A percentile compares a stretch with the other conserved stretches of the same genome.
Evolutionary conservation across 1,140 invertebrate species (phyloP).

Genomic region (Orchesella cincta): DNA sequence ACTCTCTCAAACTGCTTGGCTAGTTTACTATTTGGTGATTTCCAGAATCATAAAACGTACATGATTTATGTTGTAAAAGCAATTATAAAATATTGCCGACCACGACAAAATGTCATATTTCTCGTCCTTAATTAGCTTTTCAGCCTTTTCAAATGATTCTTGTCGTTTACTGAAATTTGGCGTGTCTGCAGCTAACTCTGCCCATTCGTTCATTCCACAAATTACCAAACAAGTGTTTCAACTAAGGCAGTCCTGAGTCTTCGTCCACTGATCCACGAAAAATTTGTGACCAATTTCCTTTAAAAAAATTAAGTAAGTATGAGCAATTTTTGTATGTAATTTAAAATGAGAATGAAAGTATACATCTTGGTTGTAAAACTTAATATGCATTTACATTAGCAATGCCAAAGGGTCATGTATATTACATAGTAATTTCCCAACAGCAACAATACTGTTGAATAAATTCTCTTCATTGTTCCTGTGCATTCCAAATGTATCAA

Average conservation of each 20-base stretch:
- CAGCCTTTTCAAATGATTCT: slow-evolving; percentile 22
- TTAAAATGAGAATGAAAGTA: neutral
- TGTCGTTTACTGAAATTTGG: slow-evolving; percentile 35
- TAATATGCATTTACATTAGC: slow-evolving; percentile 25
- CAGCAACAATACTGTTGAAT: neutral
- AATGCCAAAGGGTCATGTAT: neutral
- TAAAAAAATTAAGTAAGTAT: neutral
- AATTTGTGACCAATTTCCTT: slow-evolving; percentile 29
- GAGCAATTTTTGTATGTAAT: neutral
- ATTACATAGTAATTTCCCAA: neutral
- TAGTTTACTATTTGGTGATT: slow-evolving; percentile 27
- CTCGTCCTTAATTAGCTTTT: neutral
- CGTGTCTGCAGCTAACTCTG: slow-evolving; percentile 23
- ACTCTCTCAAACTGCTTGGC: slow-evolving; percentile 39
- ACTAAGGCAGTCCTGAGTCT: slow-evolving; percentile 17
- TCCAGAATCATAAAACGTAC: slow-evolving; percentile 14
- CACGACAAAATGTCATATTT: neutral
- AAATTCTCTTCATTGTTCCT: slow-evolving; percentile 30
- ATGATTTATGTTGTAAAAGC: slow-evolving; percentile 27
- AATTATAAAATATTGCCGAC: slow-evolving; percentile 25
- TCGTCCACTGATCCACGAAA: slow-evolving; percentile 34
- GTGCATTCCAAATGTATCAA: slow-evolving; percentile 15
- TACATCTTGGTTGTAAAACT: neutral
- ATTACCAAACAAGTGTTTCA: slow-evolving; percentile 32
- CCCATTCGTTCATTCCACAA: slow-evolving; percentile 28